phyloP scores from a whole-genome alignment of 2,888 invertebrate genomes.

The Pachydiplax longipennis region DNA sequence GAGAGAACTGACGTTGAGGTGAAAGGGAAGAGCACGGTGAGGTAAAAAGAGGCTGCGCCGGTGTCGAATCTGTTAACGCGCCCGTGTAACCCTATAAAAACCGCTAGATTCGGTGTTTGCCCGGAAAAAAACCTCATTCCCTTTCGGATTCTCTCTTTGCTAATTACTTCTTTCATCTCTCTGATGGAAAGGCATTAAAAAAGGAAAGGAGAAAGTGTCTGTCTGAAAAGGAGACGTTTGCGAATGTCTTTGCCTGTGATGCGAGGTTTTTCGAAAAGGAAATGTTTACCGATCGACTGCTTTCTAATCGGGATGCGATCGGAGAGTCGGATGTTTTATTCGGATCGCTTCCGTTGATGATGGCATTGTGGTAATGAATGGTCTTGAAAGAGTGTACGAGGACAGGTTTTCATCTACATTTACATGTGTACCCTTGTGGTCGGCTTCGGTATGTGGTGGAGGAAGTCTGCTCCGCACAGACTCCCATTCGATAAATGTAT shows the following conservation, averaged over 20 bases:
- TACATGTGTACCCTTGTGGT: too few relatives aligned
- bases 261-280: too few relatives aligned
- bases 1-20: background rate
- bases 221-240: background rate
- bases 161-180: background rate
- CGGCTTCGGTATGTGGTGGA: too few relatives aligned
- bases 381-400: too few relatives aligned
- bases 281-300: too few relatives aligned
- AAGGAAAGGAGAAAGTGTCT: background rate
- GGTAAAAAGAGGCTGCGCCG: background rate
- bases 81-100: slow-evolving; percentile 1
- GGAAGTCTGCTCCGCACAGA: too few relatives aligned
- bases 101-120: background rate
- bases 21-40: background rate
- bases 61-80: background rate
- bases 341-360: too few relatives aligned
- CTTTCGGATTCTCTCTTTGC: background rate
- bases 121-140: background rate
- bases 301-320: too few relatives aligned
- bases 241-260: background rate
- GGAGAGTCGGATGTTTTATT: too few relatives aligned
- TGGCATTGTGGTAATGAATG: too few relatives aligned
- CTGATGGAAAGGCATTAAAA: background rate
- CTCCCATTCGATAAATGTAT: too few relatives aligned
- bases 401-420: too few relatives aligned